phyloP scores from a whole-genome alignment of 2,113 vertebrate genomes.

The Ascaphus truei region DNA sequence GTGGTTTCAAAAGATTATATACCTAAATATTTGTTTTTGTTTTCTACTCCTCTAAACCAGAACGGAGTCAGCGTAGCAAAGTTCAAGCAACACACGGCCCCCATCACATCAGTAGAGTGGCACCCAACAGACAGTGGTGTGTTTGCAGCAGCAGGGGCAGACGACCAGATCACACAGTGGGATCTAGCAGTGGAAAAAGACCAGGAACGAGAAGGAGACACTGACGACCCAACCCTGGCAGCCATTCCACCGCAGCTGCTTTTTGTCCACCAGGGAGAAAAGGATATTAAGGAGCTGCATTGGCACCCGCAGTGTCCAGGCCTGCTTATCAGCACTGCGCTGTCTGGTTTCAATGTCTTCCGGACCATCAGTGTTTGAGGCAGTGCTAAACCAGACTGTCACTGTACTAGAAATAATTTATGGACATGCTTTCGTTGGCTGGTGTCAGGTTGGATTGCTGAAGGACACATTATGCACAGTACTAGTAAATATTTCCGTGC shows the following conservation, averaged over 20 bases:
- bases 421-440: neutral
- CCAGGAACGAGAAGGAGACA: slow-evolving; percentile 44
- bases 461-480: neutral
- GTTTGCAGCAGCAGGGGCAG: slow-evolving; percentile 76
- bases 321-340: slow-evolving; percentile 74
- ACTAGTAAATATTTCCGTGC: too few species aligned
- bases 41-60: slow-evolving; percentile 52
- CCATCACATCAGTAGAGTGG: slow-evolving; percentile 87
- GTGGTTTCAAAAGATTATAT: too few species aligned
- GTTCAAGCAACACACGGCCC: slow-evolving; percentile 86
- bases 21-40: too few species aligned
- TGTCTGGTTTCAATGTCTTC: slow-evolving; percentile 83
- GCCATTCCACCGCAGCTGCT: slow-evolving; percentile 80
- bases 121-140: slow-evolving; percentile 79
- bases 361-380: slow-evolving; percentile 79
- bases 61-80: slow-evolving; percentile 72
- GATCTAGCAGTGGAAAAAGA: slow-evolving; percentile 84
- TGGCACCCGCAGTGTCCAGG: slow-evolving; percentile 84
- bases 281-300: slow-evolving; percentile 84
- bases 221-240: slow-evolving; percentile 43
- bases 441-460: fast-evolving
- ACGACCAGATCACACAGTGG: slow-evolving; percentile 86
- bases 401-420: too few species aligned
- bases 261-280: slow-evolving; percentile 87
- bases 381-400: too few species aligned